Evolutionary conservation across 2,888 invertebrate species (phyloP).

Genomic region (Drosophila aldrichi): DNA sequence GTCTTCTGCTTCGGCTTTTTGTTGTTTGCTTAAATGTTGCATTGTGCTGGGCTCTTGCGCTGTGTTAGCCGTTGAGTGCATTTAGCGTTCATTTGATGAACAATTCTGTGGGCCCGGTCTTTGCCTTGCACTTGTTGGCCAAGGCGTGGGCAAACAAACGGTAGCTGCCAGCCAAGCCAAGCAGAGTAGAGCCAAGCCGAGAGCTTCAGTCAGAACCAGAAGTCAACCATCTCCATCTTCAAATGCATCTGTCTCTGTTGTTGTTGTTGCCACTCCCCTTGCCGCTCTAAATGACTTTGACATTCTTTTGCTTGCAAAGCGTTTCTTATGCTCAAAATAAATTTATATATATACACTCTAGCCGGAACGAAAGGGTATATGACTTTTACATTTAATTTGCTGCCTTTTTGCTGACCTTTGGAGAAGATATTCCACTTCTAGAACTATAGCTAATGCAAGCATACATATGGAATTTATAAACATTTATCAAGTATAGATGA

Average conservation of each 20-base stretch:
- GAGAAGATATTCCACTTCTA: no score
- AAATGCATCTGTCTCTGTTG: slow-evolving; percentile 55
- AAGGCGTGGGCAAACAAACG: slow-evolving; percentile 73
- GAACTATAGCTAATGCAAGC: no score
- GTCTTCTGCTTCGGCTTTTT: slow-evolving; percentile 2
- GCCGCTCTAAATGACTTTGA: slow-evolving; percentile 77
- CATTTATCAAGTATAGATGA: no score
- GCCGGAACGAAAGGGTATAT: not conserved
- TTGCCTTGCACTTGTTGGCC: slow-evolving; percentile 69
- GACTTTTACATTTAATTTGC: not conserved
- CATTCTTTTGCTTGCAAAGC: slow-evolving; percentile 66
- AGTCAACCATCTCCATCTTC: slow-evolving; percentile 36
- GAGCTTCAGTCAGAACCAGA: slow-evolving; percentile 15
- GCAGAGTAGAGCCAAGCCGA: slow-evolving; percentile 1
- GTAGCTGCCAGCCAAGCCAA: slow-evolving; percentile 61
- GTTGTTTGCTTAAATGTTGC: slow-evolving; percentile 77
- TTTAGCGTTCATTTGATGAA: slow-evolving; percentile 78
- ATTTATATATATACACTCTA: slow-evolving; percentile 26
- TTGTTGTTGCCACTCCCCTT: slow-evolving; percentile 34
- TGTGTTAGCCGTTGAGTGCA: slow-evolving; percentile 47
- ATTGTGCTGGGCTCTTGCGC: slow-evolving; percentile 51
- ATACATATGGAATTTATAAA: no score
- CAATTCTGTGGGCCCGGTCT: slow-evolving; percentile 66
- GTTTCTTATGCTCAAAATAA: slow-evolving; percentile 37
- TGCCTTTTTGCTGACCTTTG: not conserved